A percentile compares a stretch with the other conserved stretches of the same genome.
phyloP scores from a whole-genome alignment of 1,140 invertebrate genomes.

The Drosophila tsacasi region DNA sequence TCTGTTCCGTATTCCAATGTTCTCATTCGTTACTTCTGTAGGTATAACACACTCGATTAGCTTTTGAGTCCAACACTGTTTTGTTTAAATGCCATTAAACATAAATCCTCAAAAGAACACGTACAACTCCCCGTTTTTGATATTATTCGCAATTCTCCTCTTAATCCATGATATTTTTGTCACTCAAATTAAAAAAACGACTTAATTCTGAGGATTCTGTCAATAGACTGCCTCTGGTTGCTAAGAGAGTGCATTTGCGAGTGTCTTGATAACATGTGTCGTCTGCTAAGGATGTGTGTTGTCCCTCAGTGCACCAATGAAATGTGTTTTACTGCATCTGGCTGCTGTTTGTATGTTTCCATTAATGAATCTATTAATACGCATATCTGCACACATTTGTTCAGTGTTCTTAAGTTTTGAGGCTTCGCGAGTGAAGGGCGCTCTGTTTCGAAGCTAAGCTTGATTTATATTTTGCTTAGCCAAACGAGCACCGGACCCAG shows the following conservation, averaged over 20 bases:
- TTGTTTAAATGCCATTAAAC: conserved; percentile 48
- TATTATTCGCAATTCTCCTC: conserved; percentile 35
- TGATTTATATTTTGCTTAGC: conserved; percentile 51
- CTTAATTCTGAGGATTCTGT: conserved; percentile 21
- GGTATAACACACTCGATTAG: conserved; percentile 41
- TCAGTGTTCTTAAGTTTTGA: conserved; percentile 22
- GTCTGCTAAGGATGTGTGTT: conserved; percentile 31
- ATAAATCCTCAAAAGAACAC: conserved; percentile 52
- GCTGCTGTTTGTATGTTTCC: background rate
- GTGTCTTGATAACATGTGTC: conserved; percentile 62
- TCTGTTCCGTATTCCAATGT: conserved; percentile 43
- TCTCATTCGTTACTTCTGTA: conserved; percentile 30
- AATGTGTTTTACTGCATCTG: conserved; percentile 31
- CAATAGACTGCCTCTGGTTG: conserved; percentile 24
- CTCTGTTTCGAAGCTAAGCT: conserved; percentile 72
- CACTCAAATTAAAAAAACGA: conserved; percentile 28
- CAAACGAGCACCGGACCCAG: conserved; percentile 62
- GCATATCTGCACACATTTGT: conserved; percentile 36
- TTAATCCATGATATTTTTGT: conserved; percentile 49
- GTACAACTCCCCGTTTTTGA: conserved; percentile 40
- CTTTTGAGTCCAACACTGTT: conserved; percentile 32
- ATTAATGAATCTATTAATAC: conserved; percentile 28
- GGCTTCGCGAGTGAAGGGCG: conserved; percentile 17
- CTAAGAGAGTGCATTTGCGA: conserved; percentile 27
- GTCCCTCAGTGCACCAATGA: conserved; percentile 39